These are phyloP conservation scores for Mustela nigripes DNA, from an alignment of 2,113 vertebrate genomes.

Conservation along the genomic window DNA sequence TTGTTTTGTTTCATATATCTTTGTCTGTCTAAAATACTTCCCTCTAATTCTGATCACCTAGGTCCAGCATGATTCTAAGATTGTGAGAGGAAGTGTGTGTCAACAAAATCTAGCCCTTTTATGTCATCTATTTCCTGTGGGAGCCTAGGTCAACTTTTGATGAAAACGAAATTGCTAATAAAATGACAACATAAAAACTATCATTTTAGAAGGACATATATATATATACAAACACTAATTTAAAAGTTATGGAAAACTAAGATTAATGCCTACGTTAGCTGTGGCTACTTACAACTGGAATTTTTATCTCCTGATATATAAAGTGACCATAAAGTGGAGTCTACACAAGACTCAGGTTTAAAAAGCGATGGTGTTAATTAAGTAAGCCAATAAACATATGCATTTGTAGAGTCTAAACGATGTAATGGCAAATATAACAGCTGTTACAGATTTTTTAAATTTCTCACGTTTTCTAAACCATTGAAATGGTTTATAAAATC, in stretches of 20 bases:
- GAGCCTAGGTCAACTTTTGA: neutral
- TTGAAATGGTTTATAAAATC: slow-evolving; percentile 32
- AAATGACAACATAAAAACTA: slow-evolving; percentile 34
- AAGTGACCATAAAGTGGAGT: neutral
- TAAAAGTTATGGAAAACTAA: neutral
- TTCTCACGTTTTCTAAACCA: neutral
- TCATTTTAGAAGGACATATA: neutral
- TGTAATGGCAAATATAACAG: slow-evolving; percentile 1
- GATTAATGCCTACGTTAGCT: neutral
- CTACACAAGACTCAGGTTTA: neutral
- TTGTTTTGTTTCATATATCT: neutral
- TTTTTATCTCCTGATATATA: neutral
- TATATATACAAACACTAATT: neutral
- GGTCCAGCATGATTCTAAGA: neutral
- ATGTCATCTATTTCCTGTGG: neutral
- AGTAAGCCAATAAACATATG: neutral
- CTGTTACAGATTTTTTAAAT: neutral
- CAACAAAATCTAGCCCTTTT: neutral
- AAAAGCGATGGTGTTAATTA: neutral
- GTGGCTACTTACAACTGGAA: neutral
- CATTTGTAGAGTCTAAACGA: neutral
- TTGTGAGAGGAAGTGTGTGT: neutral
- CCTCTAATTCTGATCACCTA: neutral
- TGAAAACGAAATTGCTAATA: slow-evolving; percentile 30
- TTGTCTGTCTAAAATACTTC: neutral